A percentile compares a stretch with the other conserved stretches of the same genome.
Conservation (phyloP, 2,797 vertebrate genomes). For the Sebastes itinus region DNA sequence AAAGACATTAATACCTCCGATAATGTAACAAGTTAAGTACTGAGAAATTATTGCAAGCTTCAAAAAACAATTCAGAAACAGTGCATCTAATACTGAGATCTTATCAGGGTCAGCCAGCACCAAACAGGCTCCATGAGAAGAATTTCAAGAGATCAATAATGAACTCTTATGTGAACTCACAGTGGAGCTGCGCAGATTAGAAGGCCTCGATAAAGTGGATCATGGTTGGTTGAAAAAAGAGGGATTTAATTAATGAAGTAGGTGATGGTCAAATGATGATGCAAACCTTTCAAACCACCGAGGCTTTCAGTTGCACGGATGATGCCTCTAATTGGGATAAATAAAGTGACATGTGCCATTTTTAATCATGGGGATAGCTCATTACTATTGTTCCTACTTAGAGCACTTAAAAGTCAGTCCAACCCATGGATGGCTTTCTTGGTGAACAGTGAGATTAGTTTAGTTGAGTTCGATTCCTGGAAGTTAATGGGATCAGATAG, state of each 20-base stretch:
- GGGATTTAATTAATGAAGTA: constrained; percentile 52
- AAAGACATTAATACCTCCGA: constrained; percentile 6
- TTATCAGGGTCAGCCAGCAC: constrained; percentile 21
- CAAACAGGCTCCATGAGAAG: constrained; percentile 62
- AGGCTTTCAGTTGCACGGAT: neutral
- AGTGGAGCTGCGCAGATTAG: constrained; percentile 67
- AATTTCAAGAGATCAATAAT: constrained; percentile 69
- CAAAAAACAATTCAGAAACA: constrained; percentile 22
- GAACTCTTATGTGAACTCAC: constrained; percentile 64
- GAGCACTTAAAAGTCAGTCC: neutral
- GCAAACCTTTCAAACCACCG: constrained; percentile 30
- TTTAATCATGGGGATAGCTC: neutral
- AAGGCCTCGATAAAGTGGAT: constrained; percentile 58
- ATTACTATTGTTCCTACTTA: neutral
- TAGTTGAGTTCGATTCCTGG: constrained; percentile 30
- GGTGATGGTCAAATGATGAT: constrained; percentile 46
- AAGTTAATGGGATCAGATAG: constrained; percentile 40
- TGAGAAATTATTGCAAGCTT: constrained; percentile 9
- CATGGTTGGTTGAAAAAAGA: constrained; percentile 25
- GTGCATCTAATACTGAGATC: constrained; percentile 12
- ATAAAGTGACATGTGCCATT: neutral
- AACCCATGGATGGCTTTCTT: neutral
- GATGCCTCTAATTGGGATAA: constrained; percentile 5
- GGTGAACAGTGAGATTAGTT: neutral
- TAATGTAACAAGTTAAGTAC: neutral